These are phyloP conservation scores for Danio rerio DNA, from an alignment of 2,113 vertebrate species.

Conservation along the genomic window GRCz12tu NC_133182.1:15238501-15239000, in stretches of 20 bases:
- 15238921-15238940: too few relatives aligned
- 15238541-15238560: conserved; percentile 40
- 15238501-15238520: conserved; percentile 51
- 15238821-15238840: not conserved
- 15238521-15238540: conserved; percentile 52
- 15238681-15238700: conserved; percentile 52
- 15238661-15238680: conserved; percentile 59
- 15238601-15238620: conserved; percentile 46
- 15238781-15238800: conserved; percentile 13
- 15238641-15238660: conserved; percentile 49
- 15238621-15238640: conserved; percentile 55
- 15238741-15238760: conserved; percentile 30
- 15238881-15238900: too few relatives aligned
- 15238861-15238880: too few relatives aligned
- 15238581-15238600: conserved; percentile 24
- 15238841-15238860: too few relatives aligned
- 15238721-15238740: conserved; percentile 57
- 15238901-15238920: too few relatives aligned
- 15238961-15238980: too few relatives aligned
- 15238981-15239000: too few relatives aligned
- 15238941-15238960: too few relatives aligned
- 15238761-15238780: conserved; percentile 39
- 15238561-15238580: conserved; percentile 49
- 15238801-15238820: not conserved
- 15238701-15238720: conserved; percentile 53